phyloP scores from a whole-genome alignment of 2,797 vertebrate species.

The Pempheris klunzingeri region DNA sequence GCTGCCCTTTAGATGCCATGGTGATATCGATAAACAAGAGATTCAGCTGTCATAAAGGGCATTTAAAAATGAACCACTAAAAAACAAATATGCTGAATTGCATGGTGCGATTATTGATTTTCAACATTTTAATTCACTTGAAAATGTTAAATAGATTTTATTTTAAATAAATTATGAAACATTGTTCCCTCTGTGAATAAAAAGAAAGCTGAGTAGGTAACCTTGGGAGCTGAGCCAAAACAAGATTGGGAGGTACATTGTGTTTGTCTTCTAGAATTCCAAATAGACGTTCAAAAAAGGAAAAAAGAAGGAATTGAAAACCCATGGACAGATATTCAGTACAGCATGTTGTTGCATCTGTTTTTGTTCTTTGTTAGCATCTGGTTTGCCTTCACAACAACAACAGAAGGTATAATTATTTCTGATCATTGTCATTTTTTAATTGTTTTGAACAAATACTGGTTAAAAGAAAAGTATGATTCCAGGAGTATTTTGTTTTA shows the following conservation, averaged over 20 bases:
- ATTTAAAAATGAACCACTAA: slow-evolving; percentile 45
- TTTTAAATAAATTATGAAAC: slow-evolving; percentile 43
- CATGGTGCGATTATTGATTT: slow-evolving; percentile 55
- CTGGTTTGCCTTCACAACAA: neutral
- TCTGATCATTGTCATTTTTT: neutral
- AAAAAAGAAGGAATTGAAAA: slow-evolving; percentile 8
- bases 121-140: slow-evolving; percentile 46
- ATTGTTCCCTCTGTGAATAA: slow-evolving; percentile 11
- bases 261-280: slow-evolving; percentile 17
- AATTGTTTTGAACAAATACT: neutral
- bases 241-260: neutral
- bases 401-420: slow-evolving; percentile 5
- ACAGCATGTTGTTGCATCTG: neutral
- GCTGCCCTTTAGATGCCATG: slow-evolving; percentile 52
- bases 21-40: slow-evolving; percentile 48
- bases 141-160: slow-evolving; percentile 36
- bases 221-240: slow-evolving; percentile 16
- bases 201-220: slow-evolving; percentile 29
- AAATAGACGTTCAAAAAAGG: neutral
- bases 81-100: slow-evolving; percentile 50
- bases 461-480: neutral
- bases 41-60: slow-evolving; percentile 13
- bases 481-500: neutral
- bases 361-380: slow-evolving; percentile 3
- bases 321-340: slow-evolving; percentile 3